Percentiles rank a stretch among this genome's conserved stretches.
Evolutionary conservation across 2,888 invertebrate species (phyloP).

Genomic region (Sisyra terminalis): DNA sequence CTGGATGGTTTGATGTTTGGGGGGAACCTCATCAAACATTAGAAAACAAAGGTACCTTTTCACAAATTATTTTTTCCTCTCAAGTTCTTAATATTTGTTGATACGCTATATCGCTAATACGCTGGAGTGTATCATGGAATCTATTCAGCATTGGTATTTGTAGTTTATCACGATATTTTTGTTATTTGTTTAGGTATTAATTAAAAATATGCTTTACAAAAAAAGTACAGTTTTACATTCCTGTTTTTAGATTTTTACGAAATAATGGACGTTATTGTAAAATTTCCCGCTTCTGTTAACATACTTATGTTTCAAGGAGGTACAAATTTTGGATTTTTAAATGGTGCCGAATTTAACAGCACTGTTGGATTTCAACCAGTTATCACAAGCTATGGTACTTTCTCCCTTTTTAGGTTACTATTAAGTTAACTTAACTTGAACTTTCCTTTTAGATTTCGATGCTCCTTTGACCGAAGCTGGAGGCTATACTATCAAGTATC

Average conservation of each 20-base stretch:
- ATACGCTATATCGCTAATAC: no score
- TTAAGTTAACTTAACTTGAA: background rate
- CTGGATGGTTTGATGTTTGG: conserved; percentile 46
- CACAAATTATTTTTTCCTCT: no score
- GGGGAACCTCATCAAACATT: conserved; percentile 21
- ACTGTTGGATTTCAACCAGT: conserved; percentile 22
- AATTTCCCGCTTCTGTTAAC: conserved; percentile 46
- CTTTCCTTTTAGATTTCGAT: conserved; percentile 51
- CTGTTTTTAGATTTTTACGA: conserved; percentile 14
- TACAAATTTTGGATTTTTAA: conserved; percentile 61
- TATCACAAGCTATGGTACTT: conserved; percentile 25
- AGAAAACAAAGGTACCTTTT: background rate
- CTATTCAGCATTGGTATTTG: no score
- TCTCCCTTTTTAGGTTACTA: no score
- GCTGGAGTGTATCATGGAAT: no score
- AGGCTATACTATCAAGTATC: conserved; percentile 74
- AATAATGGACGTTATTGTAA: conserved; percentile 16
- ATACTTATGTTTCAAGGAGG: conserved; percentile 89
- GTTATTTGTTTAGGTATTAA: no score
- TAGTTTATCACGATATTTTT: no score
- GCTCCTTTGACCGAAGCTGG: conserved; percentile 81
- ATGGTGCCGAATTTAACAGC: conserved; percentile 19
- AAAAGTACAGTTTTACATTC: no score
- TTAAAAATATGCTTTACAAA: no score
- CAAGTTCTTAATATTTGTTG: no score